phyloP scores from a whole-genome alignment of 2,888 invertebrate genomes.

The Thysanoteuthis rhombus region DNA sequence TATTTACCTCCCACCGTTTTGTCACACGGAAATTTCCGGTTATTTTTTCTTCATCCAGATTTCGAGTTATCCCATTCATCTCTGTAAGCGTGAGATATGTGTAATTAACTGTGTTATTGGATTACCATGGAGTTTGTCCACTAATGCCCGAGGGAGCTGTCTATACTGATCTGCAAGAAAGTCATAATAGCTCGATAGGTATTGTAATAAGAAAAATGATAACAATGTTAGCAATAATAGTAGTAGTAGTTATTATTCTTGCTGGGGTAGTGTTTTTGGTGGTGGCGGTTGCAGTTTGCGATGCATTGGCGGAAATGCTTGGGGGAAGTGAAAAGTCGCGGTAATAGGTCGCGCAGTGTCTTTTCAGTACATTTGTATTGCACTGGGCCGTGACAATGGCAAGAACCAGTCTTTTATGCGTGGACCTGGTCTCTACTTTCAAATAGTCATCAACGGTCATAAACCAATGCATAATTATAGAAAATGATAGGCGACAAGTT shows the following conservation, averaged over 20 bases:
- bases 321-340: neutral
- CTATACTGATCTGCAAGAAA: neutral
- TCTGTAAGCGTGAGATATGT: neutral
- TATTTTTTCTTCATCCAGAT: neutral
- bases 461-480: no score
- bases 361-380: neutral
- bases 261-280: neutral
- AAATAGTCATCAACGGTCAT: neutral
- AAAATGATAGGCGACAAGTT: no score
- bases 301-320: neutral
- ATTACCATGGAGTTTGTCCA: neutral
- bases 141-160: neutral
- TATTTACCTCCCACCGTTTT: neutral
- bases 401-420: neutral
- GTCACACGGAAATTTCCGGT: conserved; percentile 1
- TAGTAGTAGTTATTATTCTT: neutral
- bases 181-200: neutral
- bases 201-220: neutral
- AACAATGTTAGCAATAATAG: neutral
- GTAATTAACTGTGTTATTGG: neutral
- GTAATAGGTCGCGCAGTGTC: neutral
- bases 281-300: no score
- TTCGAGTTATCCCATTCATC: neutral
- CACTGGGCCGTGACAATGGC: neutral
- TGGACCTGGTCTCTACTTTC: neutral